These are phyloP conservation scores for Leucophenga varia DNA, from an alignment of 1,140 invertebrate genomes.

Conservation along the genomic window DNA sequence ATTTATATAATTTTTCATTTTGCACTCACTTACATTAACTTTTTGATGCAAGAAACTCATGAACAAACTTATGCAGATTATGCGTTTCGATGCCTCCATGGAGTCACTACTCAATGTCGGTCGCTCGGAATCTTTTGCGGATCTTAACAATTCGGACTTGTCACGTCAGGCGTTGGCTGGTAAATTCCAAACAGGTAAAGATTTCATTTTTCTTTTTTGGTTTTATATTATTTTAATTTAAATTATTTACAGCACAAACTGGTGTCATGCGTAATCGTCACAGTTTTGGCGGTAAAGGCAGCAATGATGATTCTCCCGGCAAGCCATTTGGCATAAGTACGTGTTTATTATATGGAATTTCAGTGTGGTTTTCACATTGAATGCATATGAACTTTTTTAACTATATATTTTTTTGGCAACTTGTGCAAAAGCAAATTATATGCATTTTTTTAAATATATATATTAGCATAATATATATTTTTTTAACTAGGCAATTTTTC, in stretches of 20 bases:
- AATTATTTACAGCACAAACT: slow-evolving; percentile 10
- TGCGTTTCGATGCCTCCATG: slow-evolving; percentile 75
- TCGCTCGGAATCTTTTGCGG: slow-evolving; percentile 80
- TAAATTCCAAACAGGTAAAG: slow-evolving; percentile 41
- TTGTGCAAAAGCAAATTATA: too few species aligned
- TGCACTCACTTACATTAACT: slow-evolving; percentile 12
- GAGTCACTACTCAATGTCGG: slow-evolving; percentile 71
- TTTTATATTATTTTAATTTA: not conserved
- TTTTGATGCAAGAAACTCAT: slow-evolving; percentile 50
- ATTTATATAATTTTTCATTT: slow-evolving; percentile 19
- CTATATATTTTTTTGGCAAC: slow-evolving; percentile 43
- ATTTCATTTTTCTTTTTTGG: slow-evolving; percentile 3
- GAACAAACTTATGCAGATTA: slow-evolving; percentile 64
- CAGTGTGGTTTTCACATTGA: not conserved
- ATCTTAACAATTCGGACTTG: slow-evolving; percentile 64
- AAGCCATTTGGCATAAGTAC: slow-evolving; percentile 81
- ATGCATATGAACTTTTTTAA: slow-evolving; percentile 26
- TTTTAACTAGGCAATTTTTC: too few species aligned
- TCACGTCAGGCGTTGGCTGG: slow-evolving; percentile 24
- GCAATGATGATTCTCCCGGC: slow-evolving; percentile 48
- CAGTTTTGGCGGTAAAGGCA: slow-evolving; percentile 52
- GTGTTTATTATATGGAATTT: slow-evolving; percentile 54
- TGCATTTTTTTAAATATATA: slow-evolving; percentile 3
- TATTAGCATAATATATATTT: too few species aligned
- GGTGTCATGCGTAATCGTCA: slow-evolving; percentile 45